Evolutionary conservation across 2,797 vertebrate species (phyloP), one percentile per base, ranked within the genome.

Genomic region (Argya squamiceps): DNA sequence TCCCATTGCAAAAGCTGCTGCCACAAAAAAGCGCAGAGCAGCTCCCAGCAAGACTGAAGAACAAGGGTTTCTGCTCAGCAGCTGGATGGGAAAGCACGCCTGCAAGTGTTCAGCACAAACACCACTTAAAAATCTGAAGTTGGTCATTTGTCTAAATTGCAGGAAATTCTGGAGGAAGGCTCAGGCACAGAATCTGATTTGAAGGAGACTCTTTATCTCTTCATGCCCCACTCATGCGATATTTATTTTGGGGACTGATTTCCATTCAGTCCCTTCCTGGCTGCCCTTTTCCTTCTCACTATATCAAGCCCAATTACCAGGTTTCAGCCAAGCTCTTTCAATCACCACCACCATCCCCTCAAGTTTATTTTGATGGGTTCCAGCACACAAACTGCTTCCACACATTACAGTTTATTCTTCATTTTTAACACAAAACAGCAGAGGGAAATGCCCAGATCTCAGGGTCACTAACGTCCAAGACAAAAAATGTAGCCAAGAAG

Each of bases 1-100:
- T 94, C 52, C 86, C 39, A 21, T 22, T 82, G 93, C 89, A 91
- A 90, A 96, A 89, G 82, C 84, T 63, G 70, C 86, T 46, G 83
- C 81, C 84, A 55, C 75, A 84, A 74, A 76, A 91, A 81, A 74
- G 73, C 5, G 2, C 75, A 77, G 49, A 89, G 67, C 56, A 1
- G 75, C 88, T 88, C 86, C 70, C 88, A 58, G 73, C 37, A 80
- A 93, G 81, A 23, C 41, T 6, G 3, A 53, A 88, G 92, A 36
- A 46, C 0, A 2, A 67, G 75, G 68, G 39, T 60, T 93, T 80
- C 84, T 91, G 77, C 85, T 82, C 60, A 64, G 94, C 89, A 93
- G 85, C 83, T 87, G 89, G 88, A 92, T 20, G 46, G 88, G 47
- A 93, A 82, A 1, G 1, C 18, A 3, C 15, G 91, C 86, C 89